Base-by-base conservation (phyloP, 2,113 vertebrate genomes). In the Phoxinus phoxinus region DNA sequence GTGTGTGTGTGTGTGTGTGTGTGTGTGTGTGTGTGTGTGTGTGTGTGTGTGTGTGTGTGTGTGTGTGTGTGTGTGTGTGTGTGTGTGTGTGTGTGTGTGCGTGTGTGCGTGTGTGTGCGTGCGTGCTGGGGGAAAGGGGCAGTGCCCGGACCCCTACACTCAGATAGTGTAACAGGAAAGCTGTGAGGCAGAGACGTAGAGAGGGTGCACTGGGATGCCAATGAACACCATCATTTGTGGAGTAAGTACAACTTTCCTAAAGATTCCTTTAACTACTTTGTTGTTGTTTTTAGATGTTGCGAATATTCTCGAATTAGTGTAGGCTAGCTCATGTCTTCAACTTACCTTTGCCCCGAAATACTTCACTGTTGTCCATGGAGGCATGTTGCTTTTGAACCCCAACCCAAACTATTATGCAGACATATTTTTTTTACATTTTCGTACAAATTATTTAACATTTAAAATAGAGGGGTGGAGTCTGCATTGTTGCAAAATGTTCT, bases 201-300 rank as follows among this genome's bases (percentile, higher is more conserved):
- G 27, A 67, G 78, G 88, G 48, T 51, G 48, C 48, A 17, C 48
- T 51, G 94, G 88, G 91, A 95, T 95, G 95, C 94, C 94, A 90
- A 93, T 91, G 91, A 92, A 93, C 91, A 94, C 88, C 89, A 85
- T 92, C 91, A 90, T 91, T 86, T 94, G 91, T 91, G 91, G 93
- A 94, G 95, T 95, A 93, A 95, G 95, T 95, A 94, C 41, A 56
- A 51, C 44, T 53, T 69, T 51, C 46, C 44, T 51, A 27, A 71
- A 30, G 1, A 32, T 25, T 81, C 17, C 25, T n/a, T 83, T 12
- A 27, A 12, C 6, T 69, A 37, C 21, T 58, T n/a, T 23, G 10
- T n/a, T 61, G n/a, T 17, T 15, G n/a, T 74, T 48, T 41, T 53
- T 30, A 76, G 21, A 30, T 77, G 15, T 76, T 4, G 13, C 13